A percentile compares a stretch with the other conserved stretches of the same genome.
phyloP scores from a whole-genome alignment of 2,888 invertebrate species.

The Epinotia nisella region DNA sequence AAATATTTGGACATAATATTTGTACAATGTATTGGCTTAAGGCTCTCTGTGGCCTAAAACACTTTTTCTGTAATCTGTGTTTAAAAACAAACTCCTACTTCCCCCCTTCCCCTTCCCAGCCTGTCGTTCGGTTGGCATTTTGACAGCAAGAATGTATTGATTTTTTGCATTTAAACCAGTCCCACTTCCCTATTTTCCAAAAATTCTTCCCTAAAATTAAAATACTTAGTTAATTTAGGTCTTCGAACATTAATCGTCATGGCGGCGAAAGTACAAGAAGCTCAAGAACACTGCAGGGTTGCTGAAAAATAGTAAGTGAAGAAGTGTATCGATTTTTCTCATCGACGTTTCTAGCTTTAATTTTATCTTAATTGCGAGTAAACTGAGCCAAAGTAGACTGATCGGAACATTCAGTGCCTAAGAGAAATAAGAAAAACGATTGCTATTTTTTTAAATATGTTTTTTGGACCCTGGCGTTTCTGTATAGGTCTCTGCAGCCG shows the following conservation, averaged over 20 bases:
- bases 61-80: too few relatives aligned
- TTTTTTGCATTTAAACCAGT: constrained; percentile 17
- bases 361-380: background rate
- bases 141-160: constrained; percentile 37
- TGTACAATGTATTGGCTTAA: background rate
- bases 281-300: constrained; percentile 89
- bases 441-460: background rate
- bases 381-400: background rate
- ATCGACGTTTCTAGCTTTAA: background rate
- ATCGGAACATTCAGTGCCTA: background rate
- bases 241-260: constrained; percentile 50
- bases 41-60: background rate
- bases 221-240: constrained; percentile 6
- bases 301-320: constrained; percentile 92
- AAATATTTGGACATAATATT: background rate
- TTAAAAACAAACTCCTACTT: background rate
- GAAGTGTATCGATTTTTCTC: constrained; percentile 41
- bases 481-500: background rate
- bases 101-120: too few relatives aligned
- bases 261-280: constrained; percentile 88
- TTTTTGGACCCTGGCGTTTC: constrained; percentile 3
- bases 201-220: constrained; percentile 10
- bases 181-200: constrained; percentile 14
- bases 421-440: background rate
- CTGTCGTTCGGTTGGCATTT: background rate